phyloP scores from a whole-genome alignment of 2,113 vertebrate genomes.

The Anarrhichthys ocellatus region DNA sequence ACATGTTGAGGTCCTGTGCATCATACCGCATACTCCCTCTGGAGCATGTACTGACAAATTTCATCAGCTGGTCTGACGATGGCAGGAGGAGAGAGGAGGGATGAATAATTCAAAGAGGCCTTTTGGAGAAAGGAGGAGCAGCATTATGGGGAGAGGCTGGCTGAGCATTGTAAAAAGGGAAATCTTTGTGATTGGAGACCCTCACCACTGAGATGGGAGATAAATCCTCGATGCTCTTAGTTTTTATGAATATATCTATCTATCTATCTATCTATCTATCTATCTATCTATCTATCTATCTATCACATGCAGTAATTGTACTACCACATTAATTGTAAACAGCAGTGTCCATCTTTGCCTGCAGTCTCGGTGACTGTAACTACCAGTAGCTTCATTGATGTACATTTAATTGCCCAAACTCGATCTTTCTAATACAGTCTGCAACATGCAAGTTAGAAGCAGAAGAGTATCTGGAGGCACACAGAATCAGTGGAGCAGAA shows the following conservation, averaged over 20 bases:
- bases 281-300: too few species aligned
- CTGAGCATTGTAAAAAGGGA: constrained; percentile 8
- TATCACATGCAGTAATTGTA: not conserved
- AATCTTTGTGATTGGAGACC: not conserved
- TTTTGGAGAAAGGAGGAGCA: constrained; percentile 34
- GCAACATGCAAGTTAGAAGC: not conserved
- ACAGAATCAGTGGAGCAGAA: not conserved
- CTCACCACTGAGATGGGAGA: not conserved
- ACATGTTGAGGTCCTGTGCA: not conserved
- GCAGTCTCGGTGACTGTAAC: not conserved
- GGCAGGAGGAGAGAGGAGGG: constrained; percentile 22
- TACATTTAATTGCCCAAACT: not conserved
- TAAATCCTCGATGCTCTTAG: not conserved
- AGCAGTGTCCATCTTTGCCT: not conserved
- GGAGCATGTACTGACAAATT: constrained; percentile 15
- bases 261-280: too few species aligned
- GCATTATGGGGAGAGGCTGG: constrained; percentile 25
- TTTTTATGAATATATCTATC: not conserved
- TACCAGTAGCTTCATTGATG: not conserved
- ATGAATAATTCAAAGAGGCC: constrained; percentile 63
- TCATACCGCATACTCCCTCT: constrained; percentile 5
- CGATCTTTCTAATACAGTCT: not conserved
- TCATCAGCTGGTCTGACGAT: constrained; percentile 40
- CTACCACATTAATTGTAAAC: not conserved
- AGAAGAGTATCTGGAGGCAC: not conserved